Evolutionary conservation across 2,797 vertebrate species (phyloP).

Genomic region (Coilia nasus): DNA sequence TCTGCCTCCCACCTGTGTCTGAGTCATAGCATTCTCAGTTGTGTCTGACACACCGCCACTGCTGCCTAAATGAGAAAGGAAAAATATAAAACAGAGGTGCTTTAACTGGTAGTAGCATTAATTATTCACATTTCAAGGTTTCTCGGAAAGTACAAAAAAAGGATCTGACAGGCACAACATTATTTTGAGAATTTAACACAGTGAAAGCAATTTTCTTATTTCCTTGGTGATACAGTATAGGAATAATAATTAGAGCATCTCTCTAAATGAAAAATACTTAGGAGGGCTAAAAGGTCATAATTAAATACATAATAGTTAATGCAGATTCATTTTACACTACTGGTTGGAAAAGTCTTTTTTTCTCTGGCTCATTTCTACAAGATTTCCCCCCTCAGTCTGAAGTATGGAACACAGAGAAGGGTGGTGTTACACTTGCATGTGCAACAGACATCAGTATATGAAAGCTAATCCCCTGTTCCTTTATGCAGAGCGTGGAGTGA

Average conservation of each 20-base stretch:
- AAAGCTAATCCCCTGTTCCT: background rate
- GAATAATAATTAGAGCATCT: background rate
- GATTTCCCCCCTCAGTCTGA: background rate
- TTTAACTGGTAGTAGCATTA: background rate
- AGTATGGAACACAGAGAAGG: background rate
- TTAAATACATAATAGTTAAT: background rate
- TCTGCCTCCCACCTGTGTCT: slow-evolving; percentile 18
- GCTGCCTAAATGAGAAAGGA: background rate
- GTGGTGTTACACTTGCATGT: background rate
- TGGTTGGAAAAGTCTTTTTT: background rate
- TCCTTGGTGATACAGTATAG: background rate
- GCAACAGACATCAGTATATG: background rate
- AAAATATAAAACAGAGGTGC: background rate
- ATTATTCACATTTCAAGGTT: background rate
- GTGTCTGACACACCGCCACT: background rate
- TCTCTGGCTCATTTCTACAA: background rate
- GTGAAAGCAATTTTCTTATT: background rate
- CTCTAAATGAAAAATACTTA: background rate
- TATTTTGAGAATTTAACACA: background rate
- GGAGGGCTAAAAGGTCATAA: background rate
- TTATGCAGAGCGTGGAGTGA: background rate
- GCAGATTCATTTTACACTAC: background rate
- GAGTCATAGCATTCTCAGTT: slow-evolving; percentile 13
- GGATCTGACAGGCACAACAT: background rate
- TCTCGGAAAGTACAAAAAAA: background rate